Conservation (phyloP, 2,888 invertebrate species). For the Ophion ellenae region DNA sequence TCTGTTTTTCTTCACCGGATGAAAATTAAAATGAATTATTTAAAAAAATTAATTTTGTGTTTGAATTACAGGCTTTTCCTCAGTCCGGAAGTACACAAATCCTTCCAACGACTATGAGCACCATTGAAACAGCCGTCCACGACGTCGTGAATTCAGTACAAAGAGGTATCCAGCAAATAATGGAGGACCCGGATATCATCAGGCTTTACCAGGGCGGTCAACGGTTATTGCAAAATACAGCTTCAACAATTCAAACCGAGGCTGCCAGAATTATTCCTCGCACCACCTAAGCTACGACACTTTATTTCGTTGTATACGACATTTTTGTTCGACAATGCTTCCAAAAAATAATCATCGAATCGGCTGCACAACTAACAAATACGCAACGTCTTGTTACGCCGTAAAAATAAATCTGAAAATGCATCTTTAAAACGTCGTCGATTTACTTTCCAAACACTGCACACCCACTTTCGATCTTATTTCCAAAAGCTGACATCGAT, state of each 20-base stretch:
- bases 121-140: constrained; percentile 59
- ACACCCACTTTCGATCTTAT: no score
- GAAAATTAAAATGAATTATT: not conserved
- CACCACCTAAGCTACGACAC: constrained; percentile 58
- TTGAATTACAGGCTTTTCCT: constrained; percentile 33
- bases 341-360: not conserved
- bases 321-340: not conserved
- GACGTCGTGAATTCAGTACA: constrained; percentile 63
- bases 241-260: constrained; percentile 69
- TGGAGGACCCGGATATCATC: constrained; percentile 70
- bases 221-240: constrained; percentile 68
- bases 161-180: constrained; percentile 66
- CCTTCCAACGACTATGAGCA: constrained; percentile 8
- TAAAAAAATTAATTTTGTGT: not conserved
- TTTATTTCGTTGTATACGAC: not conserved
- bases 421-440: not conserved
- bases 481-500: not conserved
- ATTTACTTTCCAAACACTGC: not conserved
- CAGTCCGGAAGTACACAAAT: constrained; percentile 39
- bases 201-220: constrained; percentile 69
- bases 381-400: not conserved
- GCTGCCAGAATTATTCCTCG: constrained; percentile 73
- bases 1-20: not conserved
- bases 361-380: not conserved
- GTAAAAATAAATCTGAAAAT: not conserved